Evolutionary conservation across 2,888 invertebrate genomes (phyloP), one percentile per base, ranked within the genome.

Genomic region (Stenolophus ochropezus): DNA sequence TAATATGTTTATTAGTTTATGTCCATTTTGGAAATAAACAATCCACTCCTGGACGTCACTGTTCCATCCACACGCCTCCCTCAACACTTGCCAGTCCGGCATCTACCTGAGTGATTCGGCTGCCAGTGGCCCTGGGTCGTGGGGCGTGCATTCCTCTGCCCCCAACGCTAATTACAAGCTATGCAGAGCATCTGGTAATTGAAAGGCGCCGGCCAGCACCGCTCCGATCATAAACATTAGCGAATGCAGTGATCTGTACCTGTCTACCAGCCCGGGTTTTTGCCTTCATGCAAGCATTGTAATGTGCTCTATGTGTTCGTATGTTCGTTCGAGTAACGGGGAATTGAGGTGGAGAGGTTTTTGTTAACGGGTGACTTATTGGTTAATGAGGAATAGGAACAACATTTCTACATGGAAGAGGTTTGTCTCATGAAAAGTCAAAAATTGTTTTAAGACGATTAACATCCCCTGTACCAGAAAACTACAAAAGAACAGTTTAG

Each of bases 141-240:
- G 53, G 61, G n/a, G 25, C 25, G 56, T 56, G 42, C 79, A 79
- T 79, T 79, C 79, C 49, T 23, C 11, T 79, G 53, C 69, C 65
- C 71, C 82, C 83, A 84, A 84, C 84, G 84, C 84, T 85, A 86
- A 86, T 86, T 85, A 85, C 83, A 83, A 84, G 85, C 85, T 85
- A 85, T 85, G 85, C 83, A 84, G 84, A 85, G 83, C 84, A 85
- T 86, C 85, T 86, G 84, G 84, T 86, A 86, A 86, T 86, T 86
- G 86, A 86, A 86, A 86, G 86, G 86, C 86, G 33, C 71, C 79
- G 79, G 49, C 65, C 58, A 69, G 33, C 14, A 33, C 14, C 14
- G 21, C 65, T 27, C 61, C 6, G 65, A 69, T 69, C 18, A 69
- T 69, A 69, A 69, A 69, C 65, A 69, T 69, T 69, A 69, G 65